Evolutionary conservation across 2,797 vertebrate species (phyloP).

Genomic region (Sciurus vulgaris): DNA sequence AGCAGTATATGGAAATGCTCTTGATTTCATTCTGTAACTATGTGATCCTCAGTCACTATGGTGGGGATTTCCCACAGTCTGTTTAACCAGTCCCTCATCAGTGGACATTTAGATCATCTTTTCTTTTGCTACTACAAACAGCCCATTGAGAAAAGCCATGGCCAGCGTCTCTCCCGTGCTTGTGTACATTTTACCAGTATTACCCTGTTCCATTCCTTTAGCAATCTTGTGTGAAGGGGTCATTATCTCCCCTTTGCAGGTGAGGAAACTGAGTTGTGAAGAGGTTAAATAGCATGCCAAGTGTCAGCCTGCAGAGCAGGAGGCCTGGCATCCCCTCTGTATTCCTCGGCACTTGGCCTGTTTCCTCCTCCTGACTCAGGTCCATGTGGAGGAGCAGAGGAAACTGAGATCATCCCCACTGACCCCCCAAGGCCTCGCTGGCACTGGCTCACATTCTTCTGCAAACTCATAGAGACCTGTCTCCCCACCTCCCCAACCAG

Average conservation of each 20-base stretch:
- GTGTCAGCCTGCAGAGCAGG: background rate
- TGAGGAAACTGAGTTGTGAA: background rate
- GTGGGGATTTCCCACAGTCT: background rate
- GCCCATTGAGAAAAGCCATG: background rate
- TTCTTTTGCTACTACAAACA: background rate
- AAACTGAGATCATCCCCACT: no score
- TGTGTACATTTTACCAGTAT: background rate
- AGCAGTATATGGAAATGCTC: background rate
- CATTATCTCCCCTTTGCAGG: background rate
- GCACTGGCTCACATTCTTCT: background rate
- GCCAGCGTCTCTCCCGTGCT: rapidly evolving
- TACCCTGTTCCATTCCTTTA: background rate
- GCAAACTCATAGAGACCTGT: slow-evolving; percentile 28
- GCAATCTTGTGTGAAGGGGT: background rate
- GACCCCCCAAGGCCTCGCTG: background rate
- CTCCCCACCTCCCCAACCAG: background rate
- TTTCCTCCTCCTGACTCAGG: background rate
- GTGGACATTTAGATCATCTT: no score
- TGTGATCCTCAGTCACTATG: background rate
- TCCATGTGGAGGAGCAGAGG: background rate
- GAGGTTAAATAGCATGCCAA: background rate
- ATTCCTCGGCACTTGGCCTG: no score
- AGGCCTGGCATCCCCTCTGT: background rate
- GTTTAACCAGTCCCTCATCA: background rate
- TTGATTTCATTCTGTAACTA: background rate